phyloP scores from a whole-genome alignment of 2,888 invertebrate genomes.

The Molanna angustata region DNA sequence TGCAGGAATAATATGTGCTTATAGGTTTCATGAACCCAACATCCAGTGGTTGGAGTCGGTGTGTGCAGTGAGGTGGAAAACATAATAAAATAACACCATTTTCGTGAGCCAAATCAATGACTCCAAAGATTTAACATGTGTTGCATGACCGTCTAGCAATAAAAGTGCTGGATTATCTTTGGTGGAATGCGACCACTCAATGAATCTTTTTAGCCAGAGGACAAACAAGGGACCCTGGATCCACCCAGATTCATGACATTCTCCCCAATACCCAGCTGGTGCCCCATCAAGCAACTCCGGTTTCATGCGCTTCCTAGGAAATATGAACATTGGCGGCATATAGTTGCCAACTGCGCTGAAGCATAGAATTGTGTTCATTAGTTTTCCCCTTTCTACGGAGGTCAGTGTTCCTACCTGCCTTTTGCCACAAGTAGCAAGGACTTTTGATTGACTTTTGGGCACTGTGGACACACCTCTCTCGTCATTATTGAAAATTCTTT shows the following conservation, averaged over 20 bases:
- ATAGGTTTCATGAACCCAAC: too few species aligned
- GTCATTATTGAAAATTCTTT: not conserved
- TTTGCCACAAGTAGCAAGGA: not conserved
- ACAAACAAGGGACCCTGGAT: too few species aligned
- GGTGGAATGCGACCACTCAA: too few species aligned
- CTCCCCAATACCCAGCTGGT: not conserved
- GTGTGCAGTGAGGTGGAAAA: too few species aligned
- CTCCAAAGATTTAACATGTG: too few species aligned
- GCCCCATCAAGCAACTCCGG: constrained; percentile 1
- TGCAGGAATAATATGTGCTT: too few species aligned
- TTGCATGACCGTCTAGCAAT: too few species aligned
- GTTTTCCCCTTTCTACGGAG: not conserved
- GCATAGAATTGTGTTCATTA: not conserved
- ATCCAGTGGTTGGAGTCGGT: too few species aligned
- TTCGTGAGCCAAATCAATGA: too few species aligned
- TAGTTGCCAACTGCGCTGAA: constrained; percentile 2
- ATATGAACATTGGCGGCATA: constrained; percentile 4
- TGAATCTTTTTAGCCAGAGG: too few species aligned
- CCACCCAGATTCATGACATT: not conserved
- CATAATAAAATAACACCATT: too few species aligned
- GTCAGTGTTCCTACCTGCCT: not conserved
- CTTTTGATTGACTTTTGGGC: not conserved
- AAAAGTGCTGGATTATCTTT: too few species aligned
- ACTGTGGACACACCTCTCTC: not conserved
- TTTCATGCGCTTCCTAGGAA: not conserved